Conservation (phyloP, 2,888 invertebrate genomes). For the Microctonus hyperodae region DNA sequence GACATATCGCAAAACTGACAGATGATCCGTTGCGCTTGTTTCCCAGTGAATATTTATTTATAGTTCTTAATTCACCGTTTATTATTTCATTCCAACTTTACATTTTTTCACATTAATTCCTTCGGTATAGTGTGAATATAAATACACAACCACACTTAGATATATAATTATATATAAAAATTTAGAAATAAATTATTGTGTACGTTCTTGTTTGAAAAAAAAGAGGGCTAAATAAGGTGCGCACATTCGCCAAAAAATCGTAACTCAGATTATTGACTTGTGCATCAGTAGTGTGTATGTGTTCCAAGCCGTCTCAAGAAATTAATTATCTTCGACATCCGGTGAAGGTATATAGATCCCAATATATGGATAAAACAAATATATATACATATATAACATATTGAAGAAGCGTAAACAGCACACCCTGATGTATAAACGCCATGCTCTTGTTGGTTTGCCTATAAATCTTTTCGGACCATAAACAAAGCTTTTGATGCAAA, state of each 20-base stretch:
- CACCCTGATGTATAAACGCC: conserved; percentile 18
- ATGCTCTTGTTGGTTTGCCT: conserved; percentile 46
- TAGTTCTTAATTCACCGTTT: not conserved
- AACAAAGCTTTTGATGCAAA: conserved; percentile 61
- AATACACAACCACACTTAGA: too few species aligned
- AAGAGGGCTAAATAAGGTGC: not conserved
- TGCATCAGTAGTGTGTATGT: not conserved
- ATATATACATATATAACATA: conserved; percentile 2
- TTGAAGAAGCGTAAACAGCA: conserved; percentile 9
- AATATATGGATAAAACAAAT: conserved; percentile 18
- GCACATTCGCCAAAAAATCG: not conserved
- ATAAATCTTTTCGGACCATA: conserved; percentile 58
- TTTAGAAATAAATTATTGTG: not conserved
- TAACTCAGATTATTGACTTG: conserved; percentile 6
- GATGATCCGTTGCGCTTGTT: conserved; percentile 38
- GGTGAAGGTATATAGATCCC: conserved; percentile 20
- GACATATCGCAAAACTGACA: conserved; percentile 24
- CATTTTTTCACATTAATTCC: not conserved
- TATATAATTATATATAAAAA: too few species aligned
- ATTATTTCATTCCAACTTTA: not conserved
- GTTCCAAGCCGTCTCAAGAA: conserved; percentile 35
- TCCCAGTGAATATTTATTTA: conserved; percentile 36
- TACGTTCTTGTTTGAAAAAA: too few species aligned
- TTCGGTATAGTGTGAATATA: too few species aligned
- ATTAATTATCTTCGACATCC: conserved; percentile 46